Evolutionary conservation across 2,797 vertebrate genomes (phyloP).

Genomic region (Amphiprion clarkii): DNA sequence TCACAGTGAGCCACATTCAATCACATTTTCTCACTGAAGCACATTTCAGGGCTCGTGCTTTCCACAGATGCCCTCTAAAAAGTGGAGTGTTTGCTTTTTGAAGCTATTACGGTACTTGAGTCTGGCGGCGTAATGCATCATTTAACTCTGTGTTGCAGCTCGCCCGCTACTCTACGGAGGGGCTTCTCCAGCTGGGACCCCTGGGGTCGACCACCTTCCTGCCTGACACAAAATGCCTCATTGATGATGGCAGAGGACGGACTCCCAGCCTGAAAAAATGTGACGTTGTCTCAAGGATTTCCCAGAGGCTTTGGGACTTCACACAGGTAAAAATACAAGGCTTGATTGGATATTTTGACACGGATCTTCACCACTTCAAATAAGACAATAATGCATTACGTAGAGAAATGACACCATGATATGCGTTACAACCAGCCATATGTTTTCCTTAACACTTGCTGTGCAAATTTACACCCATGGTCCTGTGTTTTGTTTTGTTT

Average conservation of each 20-base stretch:
- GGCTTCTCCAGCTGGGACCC: constrained; percentile 94
- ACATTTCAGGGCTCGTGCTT: constrained; percentile 12
- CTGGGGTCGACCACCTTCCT: constrained; percentile 96
- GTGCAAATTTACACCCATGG: not conserved
- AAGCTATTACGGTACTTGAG: not conserved
- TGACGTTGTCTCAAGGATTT: constrained; percentile 87
- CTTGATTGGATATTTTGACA: not conserved
- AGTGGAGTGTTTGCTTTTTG: constrained; percentile 9
- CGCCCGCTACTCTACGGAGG: constrained; percentile 94
- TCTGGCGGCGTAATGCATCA: constrained; percentile 17
- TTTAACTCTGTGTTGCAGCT: constrained; percentile 83
- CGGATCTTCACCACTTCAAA: constrained; percentile 5
- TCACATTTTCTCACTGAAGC: constrained; percentile 5
- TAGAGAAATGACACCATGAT: not conserved
- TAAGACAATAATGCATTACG: not conserved
- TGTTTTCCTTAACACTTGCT: not conserved
- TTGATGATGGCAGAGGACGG: constrained; percentile 93
- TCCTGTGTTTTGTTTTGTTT: not conserved
- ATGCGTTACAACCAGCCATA: not conserved
- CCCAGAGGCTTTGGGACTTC: constrained; percentile 97
- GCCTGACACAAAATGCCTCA: constrained; percentile 96
- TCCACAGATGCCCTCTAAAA: constrained; percentile 23
- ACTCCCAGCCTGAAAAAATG: constrained; percentile 93
- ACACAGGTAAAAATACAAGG: constrained; percentile 88
- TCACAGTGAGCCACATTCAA: constrained; percentile 2